Percentiles rank a stretch among this genome's conserved stretches.
These are phyloP conservation scores for Palythoa heliodiscus DNA, from an alignment of 92 coral and sea anemone genomes.

Conservation along the genomic window DNA sequence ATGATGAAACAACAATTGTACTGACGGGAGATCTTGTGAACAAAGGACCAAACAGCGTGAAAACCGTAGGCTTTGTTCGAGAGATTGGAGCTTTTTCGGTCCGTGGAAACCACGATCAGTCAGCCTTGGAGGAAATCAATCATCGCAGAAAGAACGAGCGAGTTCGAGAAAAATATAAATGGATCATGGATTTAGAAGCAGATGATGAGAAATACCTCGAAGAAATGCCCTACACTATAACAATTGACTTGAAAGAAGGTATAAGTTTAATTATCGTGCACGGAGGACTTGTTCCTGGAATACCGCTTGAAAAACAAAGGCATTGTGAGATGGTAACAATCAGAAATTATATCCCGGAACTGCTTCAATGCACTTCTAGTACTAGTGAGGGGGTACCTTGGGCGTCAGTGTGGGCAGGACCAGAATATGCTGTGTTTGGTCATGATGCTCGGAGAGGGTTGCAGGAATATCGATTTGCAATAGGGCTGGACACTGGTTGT, in stretches of 20 bases:
- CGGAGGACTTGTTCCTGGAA: constrained; percentile 77
- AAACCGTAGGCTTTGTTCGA: constrained; percentile 63
- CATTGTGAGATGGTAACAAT: constrained; percentile 69
- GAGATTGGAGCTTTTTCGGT: constrained; percentile 68
- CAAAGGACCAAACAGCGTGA: constrained; percentile 76
- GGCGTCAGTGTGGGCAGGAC: constrained; percentile 76
- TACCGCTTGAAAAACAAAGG: constrained; percentile 58
- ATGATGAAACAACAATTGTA: constrained; percentile 45
- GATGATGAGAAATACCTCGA: constrained; percentile 67
- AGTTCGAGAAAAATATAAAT: constrained; percentile 56
- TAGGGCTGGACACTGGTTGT: constrained; percentile 77
- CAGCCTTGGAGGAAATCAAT: constrained; percentile 53
- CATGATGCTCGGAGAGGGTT: constrained; percentile 82
- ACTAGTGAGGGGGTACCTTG: constrained; percentile 66
- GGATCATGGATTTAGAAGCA: constrained; percentile 51
- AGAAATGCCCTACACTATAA: constrained; percentile 66
- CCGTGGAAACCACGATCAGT: constrained; percentile 80
- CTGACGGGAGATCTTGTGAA: constrained; percentile 73
- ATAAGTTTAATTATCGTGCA: constrained; percentile 60
- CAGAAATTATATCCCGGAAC: constrained; percentile 70
- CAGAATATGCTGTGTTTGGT: constrained; percentile 73
- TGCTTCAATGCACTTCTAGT: constrained; percentile 49
- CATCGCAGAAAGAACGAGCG: constrained; percentile 53
- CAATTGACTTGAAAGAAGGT: constrained; percentile 64
- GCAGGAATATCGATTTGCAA: constrained; percentile 60